These are phyloP conservation scores for Apamea epomidion DNA, from an alignment of 2,888 invertebrate genomes.

Conservation along the genomic window DNA sequence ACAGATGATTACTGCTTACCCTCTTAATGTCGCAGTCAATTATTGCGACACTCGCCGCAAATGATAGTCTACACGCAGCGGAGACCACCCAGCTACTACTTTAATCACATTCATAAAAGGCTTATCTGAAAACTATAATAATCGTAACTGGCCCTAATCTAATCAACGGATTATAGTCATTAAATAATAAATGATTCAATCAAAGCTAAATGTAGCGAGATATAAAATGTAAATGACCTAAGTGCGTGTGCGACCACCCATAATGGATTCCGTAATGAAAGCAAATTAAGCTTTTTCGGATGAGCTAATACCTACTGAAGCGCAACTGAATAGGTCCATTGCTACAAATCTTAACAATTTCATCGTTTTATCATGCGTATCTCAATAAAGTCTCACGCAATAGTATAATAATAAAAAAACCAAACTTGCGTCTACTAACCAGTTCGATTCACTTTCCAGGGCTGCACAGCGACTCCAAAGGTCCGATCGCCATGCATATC, in stretches of 20 bases:
- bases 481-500: slow-evolving; percentile 92
- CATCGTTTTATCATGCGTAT: not conserved
- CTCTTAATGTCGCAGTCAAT: slow-evolving; percentile 5
- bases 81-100: slow-evolving; percentile 29
- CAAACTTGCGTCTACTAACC: slow-evolving; percentile 6
- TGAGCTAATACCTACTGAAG: slow-evolving; percentile 4
- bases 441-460: slow-evolving; percentile 82
- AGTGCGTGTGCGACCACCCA: slow-evolving; percentile 2
- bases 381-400: not conserved
- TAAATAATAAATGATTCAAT: slow-evolving; percentile 34
- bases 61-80: not conserved
- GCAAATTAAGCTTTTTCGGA: slow-evolving; percentile 9
- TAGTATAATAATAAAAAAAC: not conserved
- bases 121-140: slow-evolving; percentile 47
- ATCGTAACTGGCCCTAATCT: slow-evolving; percentile 40
- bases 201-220: slow-evolving; percentile 30
- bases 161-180: slow-evolving; percentile 42
- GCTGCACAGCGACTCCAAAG: slow-evolving; percentile 90
- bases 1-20: not conserved
- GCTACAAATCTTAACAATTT: not conserved
- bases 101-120: slow-evolving; percentile 38
- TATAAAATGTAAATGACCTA: slow-evolving; percentile 37
- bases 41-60: not conserved
- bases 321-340: not conserved
- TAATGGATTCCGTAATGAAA: slow-evolving; percentile 18